A percentile compares a stretch with the other conserved stretches of the same genome.
These are phyloP conservation scores for Chouioia cunea DNA, from an alignment of 2,888 invertebrate genomes.

Conservation along the genomic window DNA sequence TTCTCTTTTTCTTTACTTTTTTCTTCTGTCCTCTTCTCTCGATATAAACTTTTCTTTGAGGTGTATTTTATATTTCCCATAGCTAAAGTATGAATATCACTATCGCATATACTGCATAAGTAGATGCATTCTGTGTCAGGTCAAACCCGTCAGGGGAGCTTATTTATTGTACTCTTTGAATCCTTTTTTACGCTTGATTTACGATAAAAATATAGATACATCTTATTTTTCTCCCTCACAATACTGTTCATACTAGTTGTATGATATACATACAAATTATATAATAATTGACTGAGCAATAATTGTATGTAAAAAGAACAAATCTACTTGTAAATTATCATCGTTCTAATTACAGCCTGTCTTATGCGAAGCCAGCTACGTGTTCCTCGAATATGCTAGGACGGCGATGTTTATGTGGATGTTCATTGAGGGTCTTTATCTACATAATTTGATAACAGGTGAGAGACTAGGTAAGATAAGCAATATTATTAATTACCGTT, in stretches of 20 bases:
- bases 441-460: conserved; percentile 87
- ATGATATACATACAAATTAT: no score
- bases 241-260: no score
- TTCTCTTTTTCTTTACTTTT: not conserved
- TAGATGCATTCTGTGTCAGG: conserved; percentile 13
- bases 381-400: conserved; percentile 88
- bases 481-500: no score
- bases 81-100: conserved; percentile 2
- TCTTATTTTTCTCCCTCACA: no score
- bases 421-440: conserved; percentile 93
- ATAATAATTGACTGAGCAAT: no score
- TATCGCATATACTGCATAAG: not conserved
- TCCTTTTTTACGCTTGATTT: not conserved
- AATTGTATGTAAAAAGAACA: no score
- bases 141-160: conserved; percentile 10
- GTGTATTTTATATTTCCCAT: not conserved
- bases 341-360: conserved; percentile 74
- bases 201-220: not conserved
- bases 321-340: no score
- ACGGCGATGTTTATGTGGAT: conserved; percentile 97
- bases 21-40: not conserved
- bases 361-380: conserved; percentile 83
- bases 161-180: conserved; percentile 9
- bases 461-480: conserved; percentile 48
- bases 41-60: not conserved